phyloP scores from a whole-genome alignment of 2,113 vertebrate species.

The Psilopsiagon aurifrons region DNA sequence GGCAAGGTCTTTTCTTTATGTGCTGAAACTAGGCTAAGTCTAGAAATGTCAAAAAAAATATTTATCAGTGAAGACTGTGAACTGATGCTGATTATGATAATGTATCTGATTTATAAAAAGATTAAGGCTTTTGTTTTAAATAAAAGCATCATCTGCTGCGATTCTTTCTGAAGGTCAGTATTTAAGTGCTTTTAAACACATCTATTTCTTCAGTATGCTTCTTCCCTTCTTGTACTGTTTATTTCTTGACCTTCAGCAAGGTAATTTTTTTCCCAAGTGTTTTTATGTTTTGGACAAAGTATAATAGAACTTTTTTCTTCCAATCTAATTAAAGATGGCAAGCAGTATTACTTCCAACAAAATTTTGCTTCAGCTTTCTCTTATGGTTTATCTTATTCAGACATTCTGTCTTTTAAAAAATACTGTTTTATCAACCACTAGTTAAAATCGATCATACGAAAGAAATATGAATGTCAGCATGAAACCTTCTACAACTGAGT shows the following conservation, averaged over 20 bases:
- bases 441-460: neutral
- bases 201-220: neutral
- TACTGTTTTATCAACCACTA: neutral
- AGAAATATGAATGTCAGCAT: neutral
- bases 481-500: neutral
- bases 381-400: neutral
- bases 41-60: slow-evolving; percentile 64
- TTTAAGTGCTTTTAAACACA: slow-evolving; percentile 10
- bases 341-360: neutral
- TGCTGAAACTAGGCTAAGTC: slow-evolving; percentile 9
- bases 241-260: slow-evolving; percentile 38
- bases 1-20: slow-evolving; percentile 20
- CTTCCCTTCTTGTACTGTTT: slow-evolving; percentile 9
- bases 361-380: slow-evolving; percentile 30
- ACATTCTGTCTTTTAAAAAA: neutral
- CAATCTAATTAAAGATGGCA: slow-evolving; percentile 35
- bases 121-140: slow-evolving; percentile 59
- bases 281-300: neutral
- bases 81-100: slow-evolving; percentile 54
- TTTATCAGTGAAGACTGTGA: slow-evolving; percentile 36
- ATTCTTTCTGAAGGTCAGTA: slow-evolving; percentile 54
- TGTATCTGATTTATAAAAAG: slow-evolving; percentile 45
- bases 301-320: slow-evolving; percentile 11
- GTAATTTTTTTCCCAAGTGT: neutral
- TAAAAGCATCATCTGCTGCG: slow-evolving; percentile 29